phyloP scores from a whole-genome alignment of 2,113 vertebrate species.

The Stercorarius parasiticus region DNA sequence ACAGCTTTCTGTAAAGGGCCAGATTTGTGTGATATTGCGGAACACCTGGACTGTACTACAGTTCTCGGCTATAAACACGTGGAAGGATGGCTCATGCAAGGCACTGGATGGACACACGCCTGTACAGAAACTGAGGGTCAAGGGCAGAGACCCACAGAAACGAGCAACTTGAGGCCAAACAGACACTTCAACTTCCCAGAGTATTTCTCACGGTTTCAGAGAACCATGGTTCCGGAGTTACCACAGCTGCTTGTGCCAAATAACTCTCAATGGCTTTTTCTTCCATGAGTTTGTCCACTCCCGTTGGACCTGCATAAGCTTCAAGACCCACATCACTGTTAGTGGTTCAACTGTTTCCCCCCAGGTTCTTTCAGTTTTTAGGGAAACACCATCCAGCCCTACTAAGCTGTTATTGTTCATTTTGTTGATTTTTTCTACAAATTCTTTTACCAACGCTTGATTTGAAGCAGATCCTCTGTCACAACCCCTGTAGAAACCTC shows the following conservation, averaged over 20 bases:
- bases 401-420: not conserved
- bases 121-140: not conserved
- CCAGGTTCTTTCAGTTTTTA: not conserved
- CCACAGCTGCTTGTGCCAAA: not conserved
- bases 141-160: not conserved
- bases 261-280: not conserved
- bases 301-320: not conserved
- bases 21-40: not conserved
- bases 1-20: not conserved
- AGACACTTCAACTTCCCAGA: not conserved
- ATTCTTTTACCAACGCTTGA: not conserved
- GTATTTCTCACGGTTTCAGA: not conserved
- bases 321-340: not conserved
- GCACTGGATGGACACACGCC: rapidly evolving
- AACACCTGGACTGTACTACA: not conserved
- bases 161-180: not conserved
- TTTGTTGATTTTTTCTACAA: not conserved
- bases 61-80: not conserved
- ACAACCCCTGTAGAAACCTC: not conserved
- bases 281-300: not conserved
- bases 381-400: not conserved
- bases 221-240: rapidly evolving
- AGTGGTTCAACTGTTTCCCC: not conserved
- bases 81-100: rapidly evolving
- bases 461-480: not conserved